Evolutionary conservation across 2,888 invertebrate species (phyloP).

Genomic region (Aproaerema taeniolella): DNA sequence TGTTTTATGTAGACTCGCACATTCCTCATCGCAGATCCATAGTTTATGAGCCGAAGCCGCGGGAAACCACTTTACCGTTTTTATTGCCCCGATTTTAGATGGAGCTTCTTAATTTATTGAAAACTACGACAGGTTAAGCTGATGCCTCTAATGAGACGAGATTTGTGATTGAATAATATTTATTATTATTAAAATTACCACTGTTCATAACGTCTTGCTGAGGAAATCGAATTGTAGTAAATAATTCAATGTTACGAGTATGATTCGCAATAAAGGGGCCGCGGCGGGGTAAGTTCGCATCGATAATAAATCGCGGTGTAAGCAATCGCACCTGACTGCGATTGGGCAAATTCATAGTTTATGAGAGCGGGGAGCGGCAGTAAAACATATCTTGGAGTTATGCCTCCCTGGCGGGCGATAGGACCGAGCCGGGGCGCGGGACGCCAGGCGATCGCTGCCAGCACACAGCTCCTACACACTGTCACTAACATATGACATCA

Average conservation of each 20-base stretch:
- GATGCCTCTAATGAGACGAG: conserved; percentile 8
- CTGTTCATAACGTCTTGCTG: no score
- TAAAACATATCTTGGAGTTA: conserved; percentile 50
- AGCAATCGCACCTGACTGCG: conserved; percentile 67
- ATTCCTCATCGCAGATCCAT: conserved; percentile 6
- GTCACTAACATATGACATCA: no score
- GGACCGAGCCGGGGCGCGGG: no score
- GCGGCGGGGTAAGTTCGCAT: conserved; percentile 18
- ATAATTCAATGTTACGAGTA: conserved; percentile 58
- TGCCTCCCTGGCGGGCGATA: conserved; percentile 53
- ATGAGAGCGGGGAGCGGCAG: conserved; percentile 42
- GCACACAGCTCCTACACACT: no score
- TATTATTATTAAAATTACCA: no score
- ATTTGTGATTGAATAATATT: no score
- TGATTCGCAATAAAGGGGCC: conserved; percentile 39
- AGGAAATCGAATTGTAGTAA: conserved; percentile 25
- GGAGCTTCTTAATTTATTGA: background rate
- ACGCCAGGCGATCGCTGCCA: no score
- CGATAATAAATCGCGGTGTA: conserved; percentile 61
- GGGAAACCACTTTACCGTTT: conserved; percentile 7
- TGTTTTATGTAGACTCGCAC: no score
- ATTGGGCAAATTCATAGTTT: conserved; percentile 68
- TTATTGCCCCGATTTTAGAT: background rate
- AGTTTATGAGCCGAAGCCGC: conserved; percentile 6
- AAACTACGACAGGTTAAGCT: background rate